Evolutionary conservation across 2,888 invertebrate species (phyloP), one percentile per base, ranked within the genome.

Genomic region (Drosophila imparisetae): DNA sequence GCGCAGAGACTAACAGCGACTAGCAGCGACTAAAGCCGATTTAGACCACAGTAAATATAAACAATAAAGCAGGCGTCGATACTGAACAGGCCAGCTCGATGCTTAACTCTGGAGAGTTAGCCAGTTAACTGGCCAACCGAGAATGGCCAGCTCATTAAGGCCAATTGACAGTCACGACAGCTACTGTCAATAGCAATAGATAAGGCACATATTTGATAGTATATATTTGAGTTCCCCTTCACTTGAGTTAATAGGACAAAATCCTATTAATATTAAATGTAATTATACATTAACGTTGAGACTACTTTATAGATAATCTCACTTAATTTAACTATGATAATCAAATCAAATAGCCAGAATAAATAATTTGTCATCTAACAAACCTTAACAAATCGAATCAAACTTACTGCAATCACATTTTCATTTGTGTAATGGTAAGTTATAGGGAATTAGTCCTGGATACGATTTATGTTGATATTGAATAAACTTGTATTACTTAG

Each of bases 81-180:
- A 40, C 29, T 29, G 32, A 36, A 30, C 24, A n/a, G 32, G 24
- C 27, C 36, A 54, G 18, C 4, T 8, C 57, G 30, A 42, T 42
- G 21, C 8, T 55, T 55, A 40, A 29, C 55, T 38, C 48, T 30
- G 29, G 48, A 67, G 53, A 65, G 78, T 72, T 73, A 73, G 75
- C 78, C 86, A 86, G 77, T 73, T 72, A 76, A 79, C 66, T 67
- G 85, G 72, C 67, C 34, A 24, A 8, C 27, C 29, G 29, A 29
- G 55, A 8, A 40, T 36, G 45, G 27, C 27, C 34, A 58, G 54
- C 59, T 78, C 67, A 83, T 81, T 83, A 71, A 65, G 71, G 57
- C 66, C 66, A 57, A 36, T 34, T 57, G 68, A 52, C 34, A 68
- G 38, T 13, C 45, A 48, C 24, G 30, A 42, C 52, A 42, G 42